Base-by-base conservation (phyloP, 2,888 invertebrate species). In the Hanleya hanleyi region DNA sequence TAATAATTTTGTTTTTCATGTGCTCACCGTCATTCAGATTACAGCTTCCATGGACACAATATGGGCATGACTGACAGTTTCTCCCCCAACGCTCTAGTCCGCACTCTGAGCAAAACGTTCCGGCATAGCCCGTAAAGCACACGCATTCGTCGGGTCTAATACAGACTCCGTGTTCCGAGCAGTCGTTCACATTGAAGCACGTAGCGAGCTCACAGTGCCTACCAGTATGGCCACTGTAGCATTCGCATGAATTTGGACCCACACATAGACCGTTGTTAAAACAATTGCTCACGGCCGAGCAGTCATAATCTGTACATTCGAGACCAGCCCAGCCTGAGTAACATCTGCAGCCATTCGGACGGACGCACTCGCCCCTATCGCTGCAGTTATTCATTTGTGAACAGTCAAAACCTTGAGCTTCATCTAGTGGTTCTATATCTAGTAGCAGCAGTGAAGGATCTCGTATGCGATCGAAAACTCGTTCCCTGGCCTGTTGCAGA, bases 161-260 rank as follows among this genome's bases (percentile, higher is more conserved):
- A 32, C 76, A 76, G 26, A 74, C 41, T 15, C 76, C 76, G 22
- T 51, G 57, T 35, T 32, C 68, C 5, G 67, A 66, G 65, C 76
- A 76, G 64, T 76, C 66, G 49, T 57, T 73, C 35, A 26, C 38
- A 26, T 65, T 35, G 41, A 36, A 35, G 64, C 82, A 82, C 3
- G 77, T 70, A 32, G 80, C 79, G 12, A 50, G 3, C 0, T 69
- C 75, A 66, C 82, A 82, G 18, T 73, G 51, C 0, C 32, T 2
- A 1, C 79, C 79, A 18, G 65, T 64, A 81, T 81, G 81, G 0
- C 82, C 82, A 29, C n/a, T 35, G 12, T 64, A 62, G 47, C 82
- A 82, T 7, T 69, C 12, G 67, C 82, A 82, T 18, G n/a, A 47
- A 65, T 82, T 79, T 22, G 81, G 80, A 36, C 79, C 82, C 32